Evolutionary conservation across 2,888 invertebrate species (phyloP), one percentile per base, ranked within the genome.

Genomic region (Cynaeus angustus): DNA sequence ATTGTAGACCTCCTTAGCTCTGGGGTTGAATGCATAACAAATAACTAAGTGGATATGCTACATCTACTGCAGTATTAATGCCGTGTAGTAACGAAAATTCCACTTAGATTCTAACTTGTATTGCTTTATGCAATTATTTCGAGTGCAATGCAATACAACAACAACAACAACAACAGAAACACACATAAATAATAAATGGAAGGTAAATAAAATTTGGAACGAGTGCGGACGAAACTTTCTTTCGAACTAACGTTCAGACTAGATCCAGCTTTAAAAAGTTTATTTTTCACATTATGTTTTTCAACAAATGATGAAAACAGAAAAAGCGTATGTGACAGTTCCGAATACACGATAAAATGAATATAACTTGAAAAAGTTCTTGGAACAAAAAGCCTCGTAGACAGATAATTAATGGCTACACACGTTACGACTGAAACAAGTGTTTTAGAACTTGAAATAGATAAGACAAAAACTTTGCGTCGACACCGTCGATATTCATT

Each of bases 1-100:
- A 80, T 80, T 79, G 79, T 78, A 79, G 76, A 79, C 81, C 79
- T 78, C 78, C 78, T 76, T 78, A 80, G 80, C 77, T 79, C 79
- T 78, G 77, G 80, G 79, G 77, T 82, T 83, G 83, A 83, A 83
- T 84, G 83, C 83, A 84, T 84, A 83, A 84, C 83, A 84, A 84
- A 83, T 83, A 83, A 81, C 81, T 81, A 79, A 81, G 81, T 81
- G 80, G 80, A 82, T 82, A 80, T 80, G 75, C 78, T 78, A 75
- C 75, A 72, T 68, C 71, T 70, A 70, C 66, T 76, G 73, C 75
- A 75, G 79, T 80, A 81, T 82, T 81, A 80, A 81, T 80, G 79
- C 76, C 74, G 73, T 75, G 76, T 80, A 79, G 80, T 80, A 79
- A 76, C 79, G 79, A 78, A 79, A 77, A 78, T 77, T 50, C 58